phyloP scores from a whole-genome alignment of 2,888 invertebrate species.

The Seira sanloemensis region DNA sequence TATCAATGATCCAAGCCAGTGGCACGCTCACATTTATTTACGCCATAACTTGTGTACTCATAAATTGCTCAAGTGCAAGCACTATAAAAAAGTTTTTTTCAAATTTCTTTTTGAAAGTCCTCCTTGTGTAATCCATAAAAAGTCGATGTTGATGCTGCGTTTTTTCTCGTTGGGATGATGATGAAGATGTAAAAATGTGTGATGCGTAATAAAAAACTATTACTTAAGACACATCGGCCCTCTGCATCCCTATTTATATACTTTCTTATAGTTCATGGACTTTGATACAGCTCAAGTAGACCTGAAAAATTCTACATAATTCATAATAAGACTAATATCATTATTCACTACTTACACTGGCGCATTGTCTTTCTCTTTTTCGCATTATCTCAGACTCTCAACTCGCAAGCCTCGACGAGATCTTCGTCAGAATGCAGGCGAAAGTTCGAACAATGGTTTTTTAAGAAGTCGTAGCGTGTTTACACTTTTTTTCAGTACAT shows the following conservation, averaged over 20 bases:
- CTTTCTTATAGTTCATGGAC: too few species aligned
- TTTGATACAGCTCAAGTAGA: too few species aligned
- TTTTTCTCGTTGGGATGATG: constrained; percentile 10
- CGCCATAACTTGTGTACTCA: constrained; percentile 57
- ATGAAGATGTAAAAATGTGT: not conserved
- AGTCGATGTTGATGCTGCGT: not conserved
- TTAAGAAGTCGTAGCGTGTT: too few species aligned
- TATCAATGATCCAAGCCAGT: constrained; percentile 63
- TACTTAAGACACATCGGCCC: too few species aligned
- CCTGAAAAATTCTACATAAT: constrained; percentile 23
- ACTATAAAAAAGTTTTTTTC: constrained; percentile 6
- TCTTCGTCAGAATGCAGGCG: too few species aligned
- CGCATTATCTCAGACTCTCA: too few species aligned
- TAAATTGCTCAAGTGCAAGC: constrained; percentile 57
- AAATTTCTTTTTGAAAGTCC: not conserved
- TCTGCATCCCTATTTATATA: too few species aligned
- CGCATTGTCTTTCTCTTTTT: not conserved
- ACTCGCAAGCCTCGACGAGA: too few species aligned
- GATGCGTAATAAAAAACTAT: not conserved
- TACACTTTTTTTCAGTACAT: too few species aligned
- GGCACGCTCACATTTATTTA: constrained; percentile 64
- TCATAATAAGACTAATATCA: constrained; percentile 45
- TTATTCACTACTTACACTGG: not conserved
- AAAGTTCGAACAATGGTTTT: too few species aligned
- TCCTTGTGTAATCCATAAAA: not conserved